Evolutionary conservation across 1,140 invertebrate species (phyloP).

Genomic region (Drosophila punjabiensis): DNA sequence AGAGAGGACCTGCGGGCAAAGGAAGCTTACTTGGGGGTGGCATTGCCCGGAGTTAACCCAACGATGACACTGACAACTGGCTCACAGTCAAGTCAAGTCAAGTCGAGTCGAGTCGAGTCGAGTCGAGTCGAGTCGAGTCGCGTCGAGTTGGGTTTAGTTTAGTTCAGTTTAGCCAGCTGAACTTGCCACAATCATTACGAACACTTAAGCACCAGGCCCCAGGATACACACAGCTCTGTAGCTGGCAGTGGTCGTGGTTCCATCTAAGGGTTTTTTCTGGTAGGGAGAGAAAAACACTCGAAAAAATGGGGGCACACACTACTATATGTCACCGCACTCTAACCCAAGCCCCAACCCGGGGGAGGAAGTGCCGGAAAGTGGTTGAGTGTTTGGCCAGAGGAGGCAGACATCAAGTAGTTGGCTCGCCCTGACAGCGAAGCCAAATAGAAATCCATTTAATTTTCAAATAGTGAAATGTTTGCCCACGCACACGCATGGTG

Average conservation of each 20-base stretch:
- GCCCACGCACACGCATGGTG: slow-evolving; percentile 40
- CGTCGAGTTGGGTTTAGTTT: slow-evolving; percentile 30
- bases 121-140: slow-evolving; percentile 45
- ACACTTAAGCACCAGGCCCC: slow-evolving; percentile 69
- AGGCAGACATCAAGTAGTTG: slow-evolving; percentile 64
- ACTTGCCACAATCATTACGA: slow-evolving; percentile 79
- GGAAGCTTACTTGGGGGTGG: not conserved
- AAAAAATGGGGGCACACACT: slow-evolving; percentile 55
- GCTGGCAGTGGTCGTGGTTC: slow-evolving; percentile 35
- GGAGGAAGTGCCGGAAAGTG: slow-evolving; percentile 36
- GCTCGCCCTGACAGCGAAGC: slow-evolving; percentile 45
- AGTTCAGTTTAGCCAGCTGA: slow-evolving; percentile 65
- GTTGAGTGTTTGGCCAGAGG: slow-evolving; percentile 38
- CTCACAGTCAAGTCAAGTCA: slow-evolving; percentile 51
- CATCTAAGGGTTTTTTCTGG: not conserved
- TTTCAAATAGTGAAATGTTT: slow-evolving; percentile 78
- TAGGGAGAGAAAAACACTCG: slow-evolving; percentile 33
- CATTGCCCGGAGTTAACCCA: slow-evolving; percentile 19
- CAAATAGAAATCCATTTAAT: slow-evolving; percentile 84
- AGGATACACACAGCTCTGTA: slow-evolving; percentile 50
- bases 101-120: no score
- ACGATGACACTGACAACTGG: slow-evolving; percentile 55
- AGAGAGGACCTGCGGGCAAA: not conserved
- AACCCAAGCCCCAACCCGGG: slow-evolving; percentile 29
- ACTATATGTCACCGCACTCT: slow-evolving; percentile 61